Conservation (phyloP, 2,888 invertebrate species). For the Orchesellides sinensis region DNA sequence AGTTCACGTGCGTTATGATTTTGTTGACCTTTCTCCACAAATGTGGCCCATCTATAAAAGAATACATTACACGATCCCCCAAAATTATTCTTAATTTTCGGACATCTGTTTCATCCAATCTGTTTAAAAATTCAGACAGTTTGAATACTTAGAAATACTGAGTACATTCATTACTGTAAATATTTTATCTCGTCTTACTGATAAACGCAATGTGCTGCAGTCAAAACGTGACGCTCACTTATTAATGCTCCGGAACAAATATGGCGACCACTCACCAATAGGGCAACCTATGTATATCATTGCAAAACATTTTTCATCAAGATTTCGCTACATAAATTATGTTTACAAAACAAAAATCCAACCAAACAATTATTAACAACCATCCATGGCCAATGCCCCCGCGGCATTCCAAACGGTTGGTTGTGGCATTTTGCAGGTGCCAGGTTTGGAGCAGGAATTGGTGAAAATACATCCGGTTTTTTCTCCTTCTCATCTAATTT, state of each 20-base stretch:
- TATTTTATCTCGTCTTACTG: slow-evolving; percentile 5
- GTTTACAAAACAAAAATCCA: neutral
- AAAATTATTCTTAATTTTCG: slow-evolving; percentile 59
- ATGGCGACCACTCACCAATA: slow-evolving; percentile 58
- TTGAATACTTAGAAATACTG: neutral
- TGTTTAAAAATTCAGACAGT: too few species aligned
- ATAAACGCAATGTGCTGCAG: slow-evolving; percentile 53
- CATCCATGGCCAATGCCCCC: slow-evolving; percentile 70
- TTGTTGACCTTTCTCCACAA: slow-evolving; percentile 65
- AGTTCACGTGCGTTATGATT: slow-evolving; percentile 60
- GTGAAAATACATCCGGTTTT: neutral
- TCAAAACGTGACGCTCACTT: too few species aligned
- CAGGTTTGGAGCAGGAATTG: slow-evolving; percentile 24
- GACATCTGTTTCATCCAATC: slow-evolving; percentile 33
- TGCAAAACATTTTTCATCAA: neutral
- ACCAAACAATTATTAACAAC: slow-evolving; percentile 1
- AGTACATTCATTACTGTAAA: neutral
- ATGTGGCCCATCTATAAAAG: slow-evolving; percentile 62
- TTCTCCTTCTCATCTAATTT: neutral
- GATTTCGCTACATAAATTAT: neutral
- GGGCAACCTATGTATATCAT: slow-evolving; percentile 47
- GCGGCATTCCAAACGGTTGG: slow-evolving; percentile 53
- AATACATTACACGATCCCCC: slow-evolving; percentile 68
- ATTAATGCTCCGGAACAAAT: slow-evolving; percentile 56
- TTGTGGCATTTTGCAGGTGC: slow-evolving; percentile 34